These are phyloP conservation scores for Octodonta nipae DNA, from an alignment of 2,888 invertebrate species.

Conservation along the genomic window DNA sequence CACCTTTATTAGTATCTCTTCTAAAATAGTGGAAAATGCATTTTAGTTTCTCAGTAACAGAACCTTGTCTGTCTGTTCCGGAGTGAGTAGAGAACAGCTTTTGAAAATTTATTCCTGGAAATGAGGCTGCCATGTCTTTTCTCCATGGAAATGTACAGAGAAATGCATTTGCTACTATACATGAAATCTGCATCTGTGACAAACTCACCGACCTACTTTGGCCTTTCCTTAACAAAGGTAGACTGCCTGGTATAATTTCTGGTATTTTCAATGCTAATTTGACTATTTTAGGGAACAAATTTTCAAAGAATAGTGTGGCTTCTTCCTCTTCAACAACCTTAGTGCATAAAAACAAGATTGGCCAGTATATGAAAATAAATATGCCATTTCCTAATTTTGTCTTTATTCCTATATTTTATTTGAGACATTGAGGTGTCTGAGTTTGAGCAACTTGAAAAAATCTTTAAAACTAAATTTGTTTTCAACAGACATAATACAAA, in stretches of 20 bases:
- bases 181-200: constrained; percentile 70
- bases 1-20: constrained; percentile 61
- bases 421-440: too few relatives aligned
- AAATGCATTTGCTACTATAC: constrained; percentile 85
- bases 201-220: constrained; percentile 43
- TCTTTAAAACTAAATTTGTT: too few relatives aligned
- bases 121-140: constrained; percentile 58
- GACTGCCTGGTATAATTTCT: constrained; percentile 57
- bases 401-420: too few relatives aligned
- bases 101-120: constrained; percentile 82
- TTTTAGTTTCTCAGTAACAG: constrained; percentile 70
- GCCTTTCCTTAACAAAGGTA: constrained; percentile 66
- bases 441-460: too few relatives aligned
- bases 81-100: constrained; percentile 47
- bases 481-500: too few relatives aligned
- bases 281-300: constrained; percentile 63
- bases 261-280: constrained; percentile 67
- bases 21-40: constrained; percentile 82
- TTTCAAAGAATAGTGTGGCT: constrained; percentile 52
- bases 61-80: constrained; percentile 34
- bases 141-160: constrained; percentile 85
- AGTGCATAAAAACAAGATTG: too few relatives aligned
- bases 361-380: too few relatives aligned
- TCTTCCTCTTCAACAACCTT: constrained; percentile 60
- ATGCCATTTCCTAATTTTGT: too few relatives aligned